phyloP scores from a whole-genome alignment of 2,888 invertebrate species.

The Microplitis manilae region DNA sequence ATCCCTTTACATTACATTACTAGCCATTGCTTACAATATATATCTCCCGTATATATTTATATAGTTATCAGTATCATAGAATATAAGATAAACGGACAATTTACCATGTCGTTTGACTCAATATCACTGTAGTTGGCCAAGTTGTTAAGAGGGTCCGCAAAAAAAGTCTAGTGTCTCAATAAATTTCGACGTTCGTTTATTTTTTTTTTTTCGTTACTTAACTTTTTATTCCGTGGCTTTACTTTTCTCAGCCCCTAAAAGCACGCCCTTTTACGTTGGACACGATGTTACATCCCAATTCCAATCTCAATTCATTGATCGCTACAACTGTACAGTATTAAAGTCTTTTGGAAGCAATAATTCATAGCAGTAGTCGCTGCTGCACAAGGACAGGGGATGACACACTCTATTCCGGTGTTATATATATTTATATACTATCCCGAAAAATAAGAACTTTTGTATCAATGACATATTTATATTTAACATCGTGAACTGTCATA shows the following conservation, averaged over 20 bases:
- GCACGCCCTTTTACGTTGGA: conserved; percentile 1
- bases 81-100: conserved; percentile 48
- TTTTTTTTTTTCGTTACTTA: conserved; percentile 17
- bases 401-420: background rate
- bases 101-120: conserved; percentile 46
- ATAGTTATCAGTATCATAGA: background rate
- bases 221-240: background rate
- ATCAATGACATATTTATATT: background rate
- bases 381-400: background rate
- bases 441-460: background rate
- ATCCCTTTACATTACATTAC: conserved; percentile 35
- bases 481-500: background rate
- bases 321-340: background rate
- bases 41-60: background rate
- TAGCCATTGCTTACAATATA: conserved; percentile 1
- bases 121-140: conserved; percentile 39
- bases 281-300: background rate
- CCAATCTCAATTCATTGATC: background rate
- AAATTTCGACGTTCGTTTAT: conserved; percentile 16
- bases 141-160: conserved; percentile 16
- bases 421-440: background rate
- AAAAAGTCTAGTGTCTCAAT: conserved; percentile 17
- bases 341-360: background rate
- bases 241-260: background rate
- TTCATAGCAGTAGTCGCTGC: background rate